phyloP scores from a whole-genome alignment of 2,888 invertebrate species.

The Xestia xanthographa region DNA sequence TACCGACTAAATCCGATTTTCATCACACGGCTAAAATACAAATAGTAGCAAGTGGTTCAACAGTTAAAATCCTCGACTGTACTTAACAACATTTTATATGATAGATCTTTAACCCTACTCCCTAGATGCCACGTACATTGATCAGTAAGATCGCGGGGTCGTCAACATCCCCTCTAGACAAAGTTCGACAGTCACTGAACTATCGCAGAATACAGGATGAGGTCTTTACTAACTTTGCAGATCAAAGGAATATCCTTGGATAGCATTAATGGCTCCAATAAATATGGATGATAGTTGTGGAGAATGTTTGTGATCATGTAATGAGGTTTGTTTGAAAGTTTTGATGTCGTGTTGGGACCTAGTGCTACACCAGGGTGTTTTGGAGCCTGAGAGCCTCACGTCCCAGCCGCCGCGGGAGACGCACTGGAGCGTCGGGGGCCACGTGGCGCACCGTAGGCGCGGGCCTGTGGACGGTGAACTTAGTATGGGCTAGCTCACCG shows the following conservation, averaged over 20 bases:
- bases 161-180: conserved; percentile 25
- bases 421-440: no score
- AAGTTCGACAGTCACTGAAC: conserved; percentile 44
- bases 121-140: background rate
- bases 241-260: conserved; percentile 28
- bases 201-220: conserved; percentile 30
- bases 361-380: background rate
- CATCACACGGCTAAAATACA: no score
- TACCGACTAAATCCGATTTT: no score
- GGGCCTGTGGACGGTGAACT: no score
- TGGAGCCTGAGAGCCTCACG: no score
- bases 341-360: background rate
- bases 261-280: conserved; percentile 13
- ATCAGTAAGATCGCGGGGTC: conserved; percentile 11
- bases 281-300: background rate
- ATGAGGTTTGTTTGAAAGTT: background rate
- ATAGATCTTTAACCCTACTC: background rate
- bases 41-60: no score
- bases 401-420: no score
- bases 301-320: background rate
- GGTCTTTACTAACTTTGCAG: conserved; percentile 28
- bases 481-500: no score
- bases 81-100: background rate
- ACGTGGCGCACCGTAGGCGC: no score
- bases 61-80: no score